Evolutionary conservation across 2,113 vertebrate species (phyloP).

Genomic region (Gymnarchus niloticus): DNA sequence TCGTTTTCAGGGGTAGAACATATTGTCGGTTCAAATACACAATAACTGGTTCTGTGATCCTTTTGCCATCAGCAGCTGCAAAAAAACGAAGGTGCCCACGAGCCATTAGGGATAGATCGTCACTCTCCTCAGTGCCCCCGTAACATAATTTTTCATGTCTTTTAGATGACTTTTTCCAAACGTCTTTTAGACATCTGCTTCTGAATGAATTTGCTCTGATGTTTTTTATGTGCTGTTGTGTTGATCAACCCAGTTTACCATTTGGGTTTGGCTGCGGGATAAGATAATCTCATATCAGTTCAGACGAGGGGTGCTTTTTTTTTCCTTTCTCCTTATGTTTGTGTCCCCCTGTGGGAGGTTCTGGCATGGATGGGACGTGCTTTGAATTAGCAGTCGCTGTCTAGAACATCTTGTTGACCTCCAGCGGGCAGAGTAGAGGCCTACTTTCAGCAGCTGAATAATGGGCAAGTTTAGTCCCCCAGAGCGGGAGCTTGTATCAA

Average conservation of each 20-base stretch:
- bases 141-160: not conserved
- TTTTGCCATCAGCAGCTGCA: not conserved
- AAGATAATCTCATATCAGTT: not conserved
- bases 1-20: not conserved
- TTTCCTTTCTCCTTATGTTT: conserved; percentile 7
- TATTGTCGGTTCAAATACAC: not conserved
- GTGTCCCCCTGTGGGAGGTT: not conserved
- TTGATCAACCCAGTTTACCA: not conserved
- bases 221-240: not conserved
- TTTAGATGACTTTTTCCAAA: not conserved
- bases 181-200: not conserved
- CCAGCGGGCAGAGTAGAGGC: conserved; percentile 7
- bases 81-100: not conserved
- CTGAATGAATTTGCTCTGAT: not conserved
- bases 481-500: not conserved
- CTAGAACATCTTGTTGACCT: conserved; percentile 27
- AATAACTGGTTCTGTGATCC: not conserved
- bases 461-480: not conserved
- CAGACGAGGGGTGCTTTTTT: conserved; percentile 30
- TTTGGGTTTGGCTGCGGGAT: not conserved
- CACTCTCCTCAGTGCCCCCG: not conserved
- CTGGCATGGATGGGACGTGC: conserved; percentile 11
- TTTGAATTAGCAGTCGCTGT: conserved; percentile 17
- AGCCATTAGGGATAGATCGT: not conserved
- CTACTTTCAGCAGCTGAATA: conserved; percentile 2